These are phyloP conservation scores for Hololepta plana DNA, from an alignment of 2,888 invertebrate genomes.

Conservation along the genomic window DNA sequence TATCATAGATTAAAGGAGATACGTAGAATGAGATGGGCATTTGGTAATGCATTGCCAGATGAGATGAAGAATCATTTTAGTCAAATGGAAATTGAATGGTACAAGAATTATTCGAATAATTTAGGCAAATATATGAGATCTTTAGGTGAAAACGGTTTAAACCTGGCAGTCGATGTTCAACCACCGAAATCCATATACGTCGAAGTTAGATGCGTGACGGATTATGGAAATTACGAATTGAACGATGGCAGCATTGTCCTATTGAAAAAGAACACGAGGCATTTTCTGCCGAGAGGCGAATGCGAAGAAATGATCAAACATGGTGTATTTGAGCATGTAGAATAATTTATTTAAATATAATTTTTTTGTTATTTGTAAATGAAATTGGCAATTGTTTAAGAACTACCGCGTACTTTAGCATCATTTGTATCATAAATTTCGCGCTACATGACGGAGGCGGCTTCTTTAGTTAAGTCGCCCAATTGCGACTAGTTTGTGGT, in stretches of 20 bases:
- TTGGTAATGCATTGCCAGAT: slow-evolving; percentile 77
- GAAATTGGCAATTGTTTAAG: too few species aligned
- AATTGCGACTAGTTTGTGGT: too few species aligned
- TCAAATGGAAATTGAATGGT: slow-evolving; percentile 73
- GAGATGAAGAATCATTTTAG: slow-evolving; percentile 68
- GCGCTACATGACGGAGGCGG: too few species aligned
- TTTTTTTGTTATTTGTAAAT: too few species aligned
- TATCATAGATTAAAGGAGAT: slow-evolving; percentile 68
- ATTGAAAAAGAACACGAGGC: slow-evolving; percentile 79
- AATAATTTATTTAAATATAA: too few species aligned
- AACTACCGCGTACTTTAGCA: too few species aligned
- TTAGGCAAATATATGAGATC: slow-evolving; percentile 81
- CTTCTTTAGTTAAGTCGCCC: too few species aligned
- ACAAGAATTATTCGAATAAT: slow-evolving; percentile 70
- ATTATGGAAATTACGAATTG: slow-evolving; percentile 88
- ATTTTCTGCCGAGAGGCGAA: slow-evolving; percentile 72
- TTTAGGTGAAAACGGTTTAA: slow-evolving; percentile 67
- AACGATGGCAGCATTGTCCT: slow-evolving; percentile 83
- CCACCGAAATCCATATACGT: slow-evolving; percentile 87
- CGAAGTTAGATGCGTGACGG: slow-evolving; percentile 76
- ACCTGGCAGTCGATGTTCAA: slow-evolving; percentile 70
- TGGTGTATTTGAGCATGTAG: slow-evolving; percentile 68
- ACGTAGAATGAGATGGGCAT: slow-evolving; percentile 84
- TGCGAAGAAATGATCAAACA: slow-evolving; percentile 83
- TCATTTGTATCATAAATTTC: too few species aligned